These are phyloP conservation scores for Beris morrisii DNA, from an alignment of 2,888 invertebrate species.

Conservation along the genomic window DNA sequence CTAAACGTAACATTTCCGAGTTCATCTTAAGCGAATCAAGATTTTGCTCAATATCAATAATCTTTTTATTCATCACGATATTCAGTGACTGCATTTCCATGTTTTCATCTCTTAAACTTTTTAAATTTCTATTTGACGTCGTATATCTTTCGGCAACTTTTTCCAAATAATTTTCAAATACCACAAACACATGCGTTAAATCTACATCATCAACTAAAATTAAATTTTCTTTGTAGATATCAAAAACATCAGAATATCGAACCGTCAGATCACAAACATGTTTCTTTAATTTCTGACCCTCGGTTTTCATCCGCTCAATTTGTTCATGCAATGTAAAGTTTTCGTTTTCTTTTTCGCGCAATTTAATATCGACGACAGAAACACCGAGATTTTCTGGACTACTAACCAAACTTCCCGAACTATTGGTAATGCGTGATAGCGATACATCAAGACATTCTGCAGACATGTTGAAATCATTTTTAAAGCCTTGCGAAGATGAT, in stretches of 20 bases:
- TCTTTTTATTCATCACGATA: not conserved
- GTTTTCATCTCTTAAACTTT: slow-evolving; percentile 4
- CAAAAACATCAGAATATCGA: slow-evolving; percentile 39
- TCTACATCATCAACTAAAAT: slow-evolving; percentile 36
- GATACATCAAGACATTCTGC: slow-evolving; percentile 48
- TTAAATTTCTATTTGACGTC: slow-evolving; percentile 36
- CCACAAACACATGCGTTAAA: slow-evolving; percentile 41
- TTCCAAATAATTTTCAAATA: slow-evolving; percentile 45
- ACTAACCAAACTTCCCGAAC: slow-evolving; percentile 39
- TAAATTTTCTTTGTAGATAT: slow-evolving; percentile 40
- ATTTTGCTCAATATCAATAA: slow-evolving; percentile 8
- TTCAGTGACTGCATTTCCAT: slow-evolving; percentile 2
- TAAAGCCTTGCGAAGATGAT: slow-evolving; percentile 37
- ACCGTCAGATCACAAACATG: slow-evolving; percentile 41
- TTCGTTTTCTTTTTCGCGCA: slow-evolving; percentile 53
- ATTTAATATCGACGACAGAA: slow-evolving; percentile 52
- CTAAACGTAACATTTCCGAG: not conserved
- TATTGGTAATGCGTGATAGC: slow-evolving; percentile 42
- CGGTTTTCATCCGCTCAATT: slow-evolving; percentile 41
- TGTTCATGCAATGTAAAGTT: slow-evolving; percentile 44
- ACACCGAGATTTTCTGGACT: slow-evolving; percentile 52
- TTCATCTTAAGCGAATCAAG: not conserved
- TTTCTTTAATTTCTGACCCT: slow-evolving; percentile 42
- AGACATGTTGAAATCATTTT: slow-evolving; percentile 45
- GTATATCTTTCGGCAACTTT: slow-evolving; percentile 42